phyloP scores from a whole-genome alignment of 2,888 invertebrate genomes.

The Biston stratarius region DNA sequence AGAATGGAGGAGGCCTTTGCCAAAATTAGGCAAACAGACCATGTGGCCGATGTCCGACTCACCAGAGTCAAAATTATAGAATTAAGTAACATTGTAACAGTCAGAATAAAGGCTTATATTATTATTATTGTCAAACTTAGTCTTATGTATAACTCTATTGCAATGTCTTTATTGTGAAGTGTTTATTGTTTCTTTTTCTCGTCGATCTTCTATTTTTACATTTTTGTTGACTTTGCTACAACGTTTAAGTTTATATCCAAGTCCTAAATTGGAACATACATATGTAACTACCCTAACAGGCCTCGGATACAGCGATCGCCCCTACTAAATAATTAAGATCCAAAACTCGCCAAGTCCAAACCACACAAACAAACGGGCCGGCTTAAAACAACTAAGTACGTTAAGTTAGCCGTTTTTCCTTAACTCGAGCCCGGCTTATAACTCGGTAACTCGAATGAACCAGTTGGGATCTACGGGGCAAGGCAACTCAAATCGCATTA shows the following conservation, averaged over 20 bases:
- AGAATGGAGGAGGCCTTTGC: too few relatives aligned
- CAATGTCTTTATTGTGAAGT: neutral
- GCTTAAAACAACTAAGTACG: slow-evolving; percentile 37
- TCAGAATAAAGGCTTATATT: too few relatives aligned
- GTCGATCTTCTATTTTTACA: neutral
- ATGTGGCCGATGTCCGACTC: too few relatives aligned
- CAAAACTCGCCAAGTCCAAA: slow-evolving; percentile 26
- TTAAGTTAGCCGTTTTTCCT: slow-evolving; percentile 35
- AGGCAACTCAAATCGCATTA: slow-evolving; percentile 78
- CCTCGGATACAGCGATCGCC: slow-evolving; percentile 6
- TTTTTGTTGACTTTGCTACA: neutral
- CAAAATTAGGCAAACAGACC: too few relatives aligned
- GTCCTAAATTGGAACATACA: slow-evolving; percentile 2
- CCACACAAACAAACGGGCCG: slow-evolving; percentile 32
- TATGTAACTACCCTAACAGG: slow-evolving; percentile 2
- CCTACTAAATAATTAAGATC: slow-evolving; percentile 32
- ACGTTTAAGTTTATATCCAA: neutral
- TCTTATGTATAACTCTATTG: neutral
- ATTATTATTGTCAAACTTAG: neutral
- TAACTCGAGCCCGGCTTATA: slow-evolving; percentile 38
- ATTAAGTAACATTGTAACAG: too few relatives aligned
- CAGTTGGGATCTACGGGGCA: slow-evolving; percentile 61
- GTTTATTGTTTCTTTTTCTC: neutral
- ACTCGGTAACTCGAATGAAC: slow-evolving; percentile 60
- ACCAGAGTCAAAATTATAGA: too few relatives aligned